A percentile compares a stretch with the other conserved stretches of the same genome.
Conservation (phyloP, 2,797 vertebrate species). For the Eulemur mongoz region DNA sequence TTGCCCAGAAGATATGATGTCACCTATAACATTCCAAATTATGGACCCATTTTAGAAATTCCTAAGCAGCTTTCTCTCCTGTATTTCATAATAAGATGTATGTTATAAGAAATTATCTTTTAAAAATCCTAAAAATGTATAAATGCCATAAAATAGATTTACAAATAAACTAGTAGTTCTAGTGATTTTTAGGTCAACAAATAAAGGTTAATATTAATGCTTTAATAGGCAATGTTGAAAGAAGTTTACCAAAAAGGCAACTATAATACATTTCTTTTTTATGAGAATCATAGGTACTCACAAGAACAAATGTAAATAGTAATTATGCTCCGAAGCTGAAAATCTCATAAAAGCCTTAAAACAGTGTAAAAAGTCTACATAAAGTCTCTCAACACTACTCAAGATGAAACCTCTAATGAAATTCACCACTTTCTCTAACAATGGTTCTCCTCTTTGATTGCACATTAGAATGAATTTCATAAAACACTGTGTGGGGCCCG, state of each 20-base stretch:
- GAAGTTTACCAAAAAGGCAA: neutral
- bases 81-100: neutral
- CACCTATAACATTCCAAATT: conserved; percentile 13
- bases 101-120: neutral
- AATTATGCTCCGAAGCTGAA: neutral
- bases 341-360: conserved; percentile 15
- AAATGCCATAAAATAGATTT: neutral
- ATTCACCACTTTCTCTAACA: neutral
- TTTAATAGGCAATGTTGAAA: conserved; percentile 53
- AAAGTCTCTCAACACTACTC: neutral
- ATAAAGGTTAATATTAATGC: conserved; percentile 40
- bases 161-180: conserved; percentile 18
- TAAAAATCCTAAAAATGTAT: neutral
- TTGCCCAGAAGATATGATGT: neutral
- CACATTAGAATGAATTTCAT: neutral
- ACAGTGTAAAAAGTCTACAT: neutral
- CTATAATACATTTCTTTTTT: neutral
- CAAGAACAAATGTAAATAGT: neutral
- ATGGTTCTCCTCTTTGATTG: neutral
- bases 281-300: neutral
- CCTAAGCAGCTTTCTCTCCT: neutral
- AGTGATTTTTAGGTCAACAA: conserved; percentile 21
- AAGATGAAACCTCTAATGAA: neutral
- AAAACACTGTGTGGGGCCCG: neutral
- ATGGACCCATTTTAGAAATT: neutral